A percentile compares a stretch with the other conserved stretches of the same genome.
Evolutionary conservation across 1,140 invertebrate genomes (phyloP).

Genomic region (Calycopis cecrops): DNA sequence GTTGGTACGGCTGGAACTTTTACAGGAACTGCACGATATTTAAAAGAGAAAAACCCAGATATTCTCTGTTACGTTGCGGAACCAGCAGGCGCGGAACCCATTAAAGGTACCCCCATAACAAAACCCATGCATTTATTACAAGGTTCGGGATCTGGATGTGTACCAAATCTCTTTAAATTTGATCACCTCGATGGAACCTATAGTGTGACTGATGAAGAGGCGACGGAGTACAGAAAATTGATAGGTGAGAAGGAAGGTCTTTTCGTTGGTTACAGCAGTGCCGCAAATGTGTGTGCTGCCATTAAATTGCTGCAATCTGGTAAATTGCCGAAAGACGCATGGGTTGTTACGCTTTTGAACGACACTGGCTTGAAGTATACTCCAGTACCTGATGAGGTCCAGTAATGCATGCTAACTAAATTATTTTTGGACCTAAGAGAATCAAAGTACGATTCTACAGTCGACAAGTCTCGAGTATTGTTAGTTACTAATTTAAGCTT

Average conservation of each 20-base stretch:
- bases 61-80: slow-evolving; percentile 52
- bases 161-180: slow-evolving; percentile 54
- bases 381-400: slow-evolving; percentile 24
- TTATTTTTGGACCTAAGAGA: no score
- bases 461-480: no score
- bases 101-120: slow-evolving; percentile 49
- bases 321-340: slow-evolving; percentile 44
- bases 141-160: slow-evolving; percentile 59
- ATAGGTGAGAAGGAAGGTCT: slow-evolving; percentile 61
- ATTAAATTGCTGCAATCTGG: slow-evolving; percentile 55
- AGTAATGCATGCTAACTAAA: not conserved
- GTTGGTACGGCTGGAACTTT: slow-evolving; percentile 63
- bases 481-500: no score
- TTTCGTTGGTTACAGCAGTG: slow-evolving; percentile 64
- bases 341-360: slow-evolving; percentile 58
- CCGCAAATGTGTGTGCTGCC: slow-evolving; percentile 58
- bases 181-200: slow-evolving; percentile 53
- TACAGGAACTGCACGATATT: slow-evolving; percentile 49
- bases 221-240: slow-evolving; percentile 47
- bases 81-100: slow-evolving; percentile 52
- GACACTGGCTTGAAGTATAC: slow-evolving; percentile 61
- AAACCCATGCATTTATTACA: slow-evolving; percentile 62
- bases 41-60: slow-evolving; percentile 57
- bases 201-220: slow-evolving; percentile 55
- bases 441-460: no score